Percentiles rank a stretch among this genome's conserved stretches.
These are phyloP conservation scores for Xiphophorus maculatus DNA, from an alignment of 2,113 vertebrate genomes.

Conservation along the genomic window DNA sequence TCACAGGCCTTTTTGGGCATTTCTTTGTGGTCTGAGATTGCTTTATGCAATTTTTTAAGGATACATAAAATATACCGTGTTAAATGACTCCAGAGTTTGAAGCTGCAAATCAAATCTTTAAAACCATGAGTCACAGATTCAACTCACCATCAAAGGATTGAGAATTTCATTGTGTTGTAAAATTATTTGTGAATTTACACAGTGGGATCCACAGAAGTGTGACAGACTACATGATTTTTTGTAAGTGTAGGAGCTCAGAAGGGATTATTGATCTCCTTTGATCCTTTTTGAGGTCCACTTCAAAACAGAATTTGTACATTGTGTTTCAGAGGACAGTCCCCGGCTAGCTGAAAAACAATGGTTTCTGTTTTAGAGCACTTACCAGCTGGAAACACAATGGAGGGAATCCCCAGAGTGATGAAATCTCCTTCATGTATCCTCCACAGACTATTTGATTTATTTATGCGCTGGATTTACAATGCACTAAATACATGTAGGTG, in stretches of 20 bases:
- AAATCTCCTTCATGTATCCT: no score
- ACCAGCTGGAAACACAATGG: no score
- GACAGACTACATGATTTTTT: not conserved
- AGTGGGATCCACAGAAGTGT: not conserved
- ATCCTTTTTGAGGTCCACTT: slow-evolving; percentile 20
- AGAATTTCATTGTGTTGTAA: not conserved
- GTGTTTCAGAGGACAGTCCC: slow-evolving; percentile 28
- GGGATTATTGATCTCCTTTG: not conserved
- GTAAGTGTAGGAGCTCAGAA: slow-evolving; percentile 6
- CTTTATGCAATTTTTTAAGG: no score
- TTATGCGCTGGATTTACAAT: no score
- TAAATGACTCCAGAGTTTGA: not conserved
- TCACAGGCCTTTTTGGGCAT: no score
- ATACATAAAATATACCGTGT: not conserved
- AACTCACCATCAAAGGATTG: not conserved
- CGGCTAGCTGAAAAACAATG: slow-evolving; percentile 2
- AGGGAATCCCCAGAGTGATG: no score
- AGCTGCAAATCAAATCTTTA: not conserved
- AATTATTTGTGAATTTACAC: not conserved
- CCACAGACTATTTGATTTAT: no score
- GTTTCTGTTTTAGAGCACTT: no score
- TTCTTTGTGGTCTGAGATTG: no score
- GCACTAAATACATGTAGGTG: no score
- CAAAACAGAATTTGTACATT: slow-evolving; percentile 54
- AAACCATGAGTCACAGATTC: not conserved